Conservation (phyloP, 1,140 invertebrate genomes). For the Scaptomyza montana region DNA sequence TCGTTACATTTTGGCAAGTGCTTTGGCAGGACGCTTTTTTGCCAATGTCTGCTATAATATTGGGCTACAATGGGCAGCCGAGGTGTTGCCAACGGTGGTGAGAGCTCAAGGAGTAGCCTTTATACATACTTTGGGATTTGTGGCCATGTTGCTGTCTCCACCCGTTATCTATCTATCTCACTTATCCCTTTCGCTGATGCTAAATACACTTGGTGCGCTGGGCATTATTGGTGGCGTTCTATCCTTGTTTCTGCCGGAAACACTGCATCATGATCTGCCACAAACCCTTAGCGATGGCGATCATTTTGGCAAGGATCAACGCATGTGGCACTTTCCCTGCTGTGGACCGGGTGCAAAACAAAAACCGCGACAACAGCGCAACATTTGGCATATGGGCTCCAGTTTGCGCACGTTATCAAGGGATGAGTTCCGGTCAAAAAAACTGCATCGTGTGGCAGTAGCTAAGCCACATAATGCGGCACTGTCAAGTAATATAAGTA, state of each 20-base stretch:
- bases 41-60: conserved; percentile 96
- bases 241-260: conserved; percentile 92
- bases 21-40: conserved; percentile 91
- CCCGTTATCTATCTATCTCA: conserved; percentile 92
- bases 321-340: conserved; percentile 91
- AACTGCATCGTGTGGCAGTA: conserved; percentile 33
- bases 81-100: conserved; percentile 93
- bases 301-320: conserved; percentile 91
- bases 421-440: conserved; percentile 85
- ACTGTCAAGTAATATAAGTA: neutral
- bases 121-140: conserved; percentile 94
- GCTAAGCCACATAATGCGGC: neutral
- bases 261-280: conserved; percentile 91
- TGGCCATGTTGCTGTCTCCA: conserved; percentile 91
- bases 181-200: conserved; percentile 88
- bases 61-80: conserved; percentile 94
- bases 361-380: neutral
- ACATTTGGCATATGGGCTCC: conserved; percentile 55
- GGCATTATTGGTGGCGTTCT: conserved; percentile 89
- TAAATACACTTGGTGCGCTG: conserved; percentile 89
- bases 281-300: conserved; percentile 93
- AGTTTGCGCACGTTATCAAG: conserved; percentile 77
- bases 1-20: conserved; percentile 87
- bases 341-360: conserved; percentile 48
- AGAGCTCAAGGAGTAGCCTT: conserved; percentile 92